Evolutionary conservation across 2,888 invertebrate genomes (phyloP), one percentile per base, ranked within the genome.

Genomic region (Liposcelis brunnea): DNA sequence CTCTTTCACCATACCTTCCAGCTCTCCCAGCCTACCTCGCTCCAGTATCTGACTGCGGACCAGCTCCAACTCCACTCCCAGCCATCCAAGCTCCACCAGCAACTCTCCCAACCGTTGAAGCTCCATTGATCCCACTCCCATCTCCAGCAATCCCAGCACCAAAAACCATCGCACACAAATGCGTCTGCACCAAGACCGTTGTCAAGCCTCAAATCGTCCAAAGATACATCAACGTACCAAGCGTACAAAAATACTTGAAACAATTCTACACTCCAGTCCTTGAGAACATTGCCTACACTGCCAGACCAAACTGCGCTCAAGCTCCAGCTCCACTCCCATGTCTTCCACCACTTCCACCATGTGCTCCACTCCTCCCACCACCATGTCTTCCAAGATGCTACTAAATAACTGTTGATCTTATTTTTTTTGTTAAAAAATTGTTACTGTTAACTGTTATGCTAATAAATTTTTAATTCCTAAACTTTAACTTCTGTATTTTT

Each of bases 231-330:
- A 16, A 40, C 18, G 40, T 40, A 6, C 40, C 40, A 19, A 18
- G 19, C 12, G 40, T 40, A 19, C 19, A 16, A 6, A 16, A 21
- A 16, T 40, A 19, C 40, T 21, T 40, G 40, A 40, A 40, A 21
- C 16, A 40, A 21, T 40, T 18, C n/a, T 14, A 15, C 19, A 18
- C 40, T 14, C 40, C 40, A 12, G 40, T 40, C 11, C 19, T 40
- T 3, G 40, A 40, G 19, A 40, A 40, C 19, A 40, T 40, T 18
- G 40, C 40, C 21, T 40, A 40, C 40, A 40, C 40, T 11, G 40
- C 40, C 19, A 19, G 12, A 18, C 40, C 40, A n/a, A 14, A 19
- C 19, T 40, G 40, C 19, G 14, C 35, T 26, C 5, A 26, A 26
- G 26, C 26, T 26, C 26, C 26, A 26, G 26, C 26, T 26, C 26